A percentile compares a stretch with the other conserved stretches of the same genome.
Conservation (phyloP, 1,140 invertebrate species). For the Drosophila sp. region DNA sequence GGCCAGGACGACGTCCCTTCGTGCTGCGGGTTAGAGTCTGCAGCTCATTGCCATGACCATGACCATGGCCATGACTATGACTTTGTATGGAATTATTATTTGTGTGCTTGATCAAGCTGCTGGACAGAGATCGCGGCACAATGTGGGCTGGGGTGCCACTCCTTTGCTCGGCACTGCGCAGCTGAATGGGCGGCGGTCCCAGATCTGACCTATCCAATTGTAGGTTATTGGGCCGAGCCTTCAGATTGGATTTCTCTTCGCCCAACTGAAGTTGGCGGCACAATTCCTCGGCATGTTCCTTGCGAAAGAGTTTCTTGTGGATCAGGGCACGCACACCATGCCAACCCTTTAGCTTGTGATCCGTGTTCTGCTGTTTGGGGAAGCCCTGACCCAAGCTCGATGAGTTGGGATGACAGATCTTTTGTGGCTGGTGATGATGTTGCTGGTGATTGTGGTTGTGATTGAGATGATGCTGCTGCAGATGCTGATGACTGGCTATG, state of each 20-base stretch:
- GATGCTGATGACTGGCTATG: constrained; percentile 52
- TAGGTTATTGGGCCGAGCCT: constrained; percentile 77
- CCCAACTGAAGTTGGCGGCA: constrained; percentile 69
- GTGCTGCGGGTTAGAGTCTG: constrained; percentile 48
- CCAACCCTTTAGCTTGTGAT: constrained; percentile 78
- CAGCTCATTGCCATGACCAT: constrained; percentile 64
- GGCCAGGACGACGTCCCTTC: constrained; percentile 60
- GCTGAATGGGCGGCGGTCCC: constrained; percentile 35
- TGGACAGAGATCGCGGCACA: constrained; percentile 73
- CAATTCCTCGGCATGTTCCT: constrained; percentile 61
- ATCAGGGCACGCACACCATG: constrained; percentile 79
- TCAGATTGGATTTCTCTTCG: constrained; percentile 79
- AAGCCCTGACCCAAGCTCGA: constrained; percentile 78
- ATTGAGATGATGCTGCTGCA: constrained; percentile 55
- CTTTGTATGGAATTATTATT: constrained; percentile 49
- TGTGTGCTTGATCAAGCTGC: constrained; percentile 70
- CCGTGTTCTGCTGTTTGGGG: constrained; percentile 81
- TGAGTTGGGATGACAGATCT: constrained; percentile 5
- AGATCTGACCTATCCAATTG: constrained; percentile 55
- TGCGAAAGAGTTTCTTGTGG: constrained; percentile 80
- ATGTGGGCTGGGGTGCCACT: constrained; percentile 72
- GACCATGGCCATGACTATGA: constrained; percentile 49
- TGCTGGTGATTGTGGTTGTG: constrained; percentile 20
- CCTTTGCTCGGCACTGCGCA: constrained; percentile 72
- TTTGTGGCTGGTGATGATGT: constrained; percentile 22